Percentiles rank a stretch among this genome's conserved stretches.
Conservation (phyloP, 2,888 invertebrate species). For the Sepioteuthis lessoniana region DNA sequence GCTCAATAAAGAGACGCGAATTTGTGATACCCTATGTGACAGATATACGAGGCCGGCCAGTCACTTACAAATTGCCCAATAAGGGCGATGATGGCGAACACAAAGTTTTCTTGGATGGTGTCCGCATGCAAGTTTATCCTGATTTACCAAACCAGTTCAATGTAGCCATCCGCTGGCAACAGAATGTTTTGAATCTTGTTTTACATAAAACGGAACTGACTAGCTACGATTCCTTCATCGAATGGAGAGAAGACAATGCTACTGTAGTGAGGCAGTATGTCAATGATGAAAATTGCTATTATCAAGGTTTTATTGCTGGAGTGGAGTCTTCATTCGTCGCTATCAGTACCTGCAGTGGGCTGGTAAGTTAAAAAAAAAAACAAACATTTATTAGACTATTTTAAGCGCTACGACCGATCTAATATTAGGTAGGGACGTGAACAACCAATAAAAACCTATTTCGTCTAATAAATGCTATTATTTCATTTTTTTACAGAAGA, state of each 20-base stretch:
- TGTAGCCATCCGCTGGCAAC: constrained; percentile 39
- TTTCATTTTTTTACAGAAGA: too few species aligned
- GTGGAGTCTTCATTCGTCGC: constrained; percentile 2
- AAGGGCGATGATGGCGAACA: not conserved
- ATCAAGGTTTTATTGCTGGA: constrained; percentile 25
- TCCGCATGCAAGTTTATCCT: not conserved
- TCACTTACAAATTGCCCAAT: constrained; percentile 34
- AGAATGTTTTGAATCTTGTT: not conserved
- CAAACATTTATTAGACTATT: not conserved
- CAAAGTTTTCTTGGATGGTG: not conserved
- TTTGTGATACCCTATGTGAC: constrained; percentile 35
- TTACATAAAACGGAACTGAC: not conserved
- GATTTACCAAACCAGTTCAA: constrained; percentile 38
- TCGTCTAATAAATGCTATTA: too few species aligned
- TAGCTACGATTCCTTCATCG: not conserved
- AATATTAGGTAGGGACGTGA: too few species aligned
- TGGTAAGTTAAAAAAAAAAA: constrained; percentile 37
- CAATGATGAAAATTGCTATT: not conserved
- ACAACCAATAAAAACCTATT: too few species aligned
- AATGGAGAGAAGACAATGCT: not conserved
- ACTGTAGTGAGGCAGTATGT: not conserved
- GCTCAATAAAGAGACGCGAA: not conserved
- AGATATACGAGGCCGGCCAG: not conserved
- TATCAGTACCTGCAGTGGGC: not conserved
- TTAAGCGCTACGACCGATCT: too few species aligned